A percentile compares a stretch with the other conserved stretches of the same genome.
Conservation (phyloP, 2,797 vertebrate genomes). For the Novumbra hubbsi region DNA sequence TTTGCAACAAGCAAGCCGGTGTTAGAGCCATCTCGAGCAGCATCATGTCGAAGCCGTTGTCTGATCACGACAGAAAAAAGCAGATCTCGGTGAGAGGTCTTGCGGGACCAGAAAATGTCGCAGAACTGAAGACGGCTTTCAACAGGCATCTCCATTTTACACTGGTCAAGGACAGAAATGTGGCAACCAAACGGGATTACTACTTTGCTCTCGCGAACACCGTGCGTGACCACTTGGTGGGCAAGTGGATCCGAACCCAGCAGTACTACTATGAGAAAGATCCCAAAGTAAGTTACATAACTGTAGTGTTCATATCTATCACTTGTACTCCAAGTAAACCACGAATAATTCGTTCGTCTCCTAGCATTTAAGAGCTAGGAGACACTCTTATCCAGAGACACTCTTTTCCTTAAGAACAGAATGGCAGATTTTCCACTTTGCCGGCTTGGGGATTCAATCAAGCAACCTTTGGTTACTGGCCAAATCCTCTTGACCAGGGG, state of each 20-base stretch:
- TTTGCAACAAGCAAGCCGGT: slow-evolving; percentile 43
- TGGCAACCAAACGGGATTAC: slow-evolving; percentile 87
- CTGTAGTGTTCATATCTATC: not conserved
- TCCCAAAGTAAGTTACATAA: slow-evolving; percentile 82
- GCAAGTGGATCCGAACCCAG: slow-evolving; percentile 92
- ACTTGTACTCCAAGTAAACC: not conserved
- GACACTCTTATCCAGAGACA: too few relatives aligned
- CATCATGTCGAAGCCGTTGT: slow-evolving; percentile 87
- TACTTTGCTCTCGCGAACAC: slow-evolving; percentile 91
- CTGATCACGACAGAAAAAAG: slow-evolving; percentile 85
- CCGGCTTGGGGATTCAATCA: too few relatives aligned
- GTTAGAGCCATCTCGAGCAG: slow-evolving; percentile 36
- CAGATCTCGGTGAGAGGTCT: slow-evolving; percentile 93
- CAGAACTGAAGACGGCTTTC: slow-evolving; percentile 86
- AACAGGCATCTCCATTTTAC: slow-evolving; percentile 96
- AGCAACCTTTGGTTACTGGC: too few relatives aligned
- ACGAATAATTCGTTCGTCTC: too few relatives aligned
- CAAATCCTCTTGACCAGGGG: too few relatives aligned
- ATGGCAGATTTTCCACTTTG: too few relatives aligned
- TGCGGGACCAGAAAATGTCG: slow-evolving; percentile 86
- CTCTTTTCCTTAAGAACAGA: too few relatives aligned
- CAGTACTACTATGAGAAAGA: slow-evolving; percentile 94
- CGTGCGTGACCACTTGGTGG: slow-evolving; percentile 89
- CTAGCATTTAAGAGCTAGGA: too few relatives aligned
- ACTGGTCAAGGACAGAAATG: slow-evolving; percentile 92